These are phyloP conservation scores for Dolomedes plantarius DNA, from an alignment of 2,888 invertebrate genomes.

Conservation along the genomic window DNA sequence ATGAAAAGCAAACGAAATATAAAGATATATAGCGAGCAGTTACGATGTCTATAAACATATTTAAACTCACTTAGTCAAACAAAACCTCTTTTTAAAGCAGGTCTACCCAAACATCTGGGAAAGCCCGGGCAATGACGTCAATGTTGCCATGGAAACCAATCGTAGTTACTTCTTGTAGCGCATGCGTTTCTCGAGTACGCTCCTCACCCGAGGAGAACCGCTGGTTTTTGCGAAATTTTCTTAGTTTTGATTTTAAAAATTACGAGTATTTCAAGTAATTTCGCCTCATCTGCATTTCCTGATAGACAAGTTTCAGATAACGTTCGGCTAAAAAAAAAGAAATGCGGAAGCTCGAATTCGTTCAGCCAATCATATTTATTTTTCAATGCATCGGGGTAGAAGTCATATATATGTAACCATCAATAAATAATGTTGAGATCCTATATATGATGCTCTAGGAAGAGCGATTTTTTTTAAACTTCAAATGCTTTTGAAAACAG, in stretches of 20 bases:
- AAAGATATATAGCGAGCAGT: background rate
- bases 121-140: slow-evolving; percentile 70
- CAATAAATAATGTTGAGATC: too few relatives aligned
- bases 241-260: slow-evolving; percentile 17
- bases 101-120: slow-evolving; percentile 60
- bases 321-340: too few relatives aligned
- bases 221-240: slow-evolving; percentile 29
- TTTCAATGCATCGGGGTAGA: background rate
- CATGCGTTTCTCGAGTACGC: slow-evolving; percentile 39
- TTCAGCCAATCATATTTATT: background rate
- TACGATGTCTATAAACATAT: slow-evolving; percentile 19
- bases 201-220: slow-evolving; percentile 22
- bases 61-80: slow-evolving; percentile 43
- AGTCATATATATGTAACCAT: too few relatives aligned
- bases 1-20: too few relatives aligned
- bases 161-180: slow-evolving; percentile 35
- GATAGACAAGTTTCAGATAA: too few relatives aligned
- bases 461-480: too few relatives aligned
- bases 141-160: slow-evolving; percentile 53
- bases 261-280: background rate
- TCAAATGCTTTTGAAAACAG: too few relatives aligned
- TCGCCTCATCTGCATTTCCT: background rate
- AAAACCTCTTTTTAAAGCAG: slow-evolving; percentile 27
- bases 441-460: too few relatives aligned
- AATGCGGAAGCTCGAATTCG: too few relatives aligned